phyloP scores from a whole-genome alignment of 2,888 invertebrate species.

The Agrochola lota region DNA sequence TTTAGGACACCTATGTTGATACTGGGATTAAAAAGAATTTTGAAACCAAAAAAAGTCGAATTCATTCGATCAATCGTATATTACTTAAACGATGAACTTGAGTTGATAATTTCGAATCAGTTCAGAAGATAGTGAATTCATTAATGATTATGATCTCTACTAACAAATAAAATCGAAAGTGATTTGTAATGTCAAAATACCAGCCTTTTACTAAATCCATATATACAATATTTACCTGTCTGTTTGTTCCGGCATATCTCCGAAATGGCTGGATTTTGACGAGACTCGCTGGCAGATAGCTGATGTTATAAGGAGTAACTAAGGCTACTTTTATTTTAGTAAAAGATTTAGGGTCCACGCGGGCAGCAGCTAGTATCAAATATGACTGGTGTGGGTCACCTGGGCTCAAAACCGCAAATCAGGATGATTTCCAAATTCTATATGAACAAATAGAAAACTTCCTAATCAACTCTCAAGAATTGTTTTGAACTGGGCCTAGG shows the following conservation, averaged over 20 bases:
- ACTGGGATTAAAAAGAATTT: not conserved
- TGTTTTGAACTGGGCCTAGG: conserved; percentile 10
- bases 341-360: too few species aligned
- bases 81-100: not conserved
- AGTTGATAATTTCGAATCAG: not conserved
- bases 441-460: not conserved
- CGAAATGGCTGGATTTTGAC: too few species aligned
- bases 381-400: not conserved
- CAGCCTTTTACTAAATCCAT: too few species aligned
- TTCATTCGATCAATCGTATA: not conserved
- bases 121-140: not conserved
- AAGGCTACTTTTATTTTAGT: too few species aligned
- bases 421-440: not conserved
- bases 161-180: too few species aligned
- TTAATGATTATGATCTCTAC: too few species aligned
- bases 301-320: too few species aligned
- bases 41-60: not conserved
- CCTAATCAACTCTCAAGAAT: not conserved
- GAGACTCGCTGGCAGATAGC: too few species aligned
- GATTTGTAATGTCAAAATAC: too few species aligned
- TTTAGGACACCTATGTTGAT: not conserved
- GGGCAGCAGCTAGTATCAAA: not conserved
- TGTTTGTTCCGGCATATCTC: too few species aligned
- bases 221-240: too few species aligned
- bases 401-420: not conserved